phyloP scores from a whole-genome alignment of 2,888 invertebrate genomes.

The Drepana falcataria region DNA sequence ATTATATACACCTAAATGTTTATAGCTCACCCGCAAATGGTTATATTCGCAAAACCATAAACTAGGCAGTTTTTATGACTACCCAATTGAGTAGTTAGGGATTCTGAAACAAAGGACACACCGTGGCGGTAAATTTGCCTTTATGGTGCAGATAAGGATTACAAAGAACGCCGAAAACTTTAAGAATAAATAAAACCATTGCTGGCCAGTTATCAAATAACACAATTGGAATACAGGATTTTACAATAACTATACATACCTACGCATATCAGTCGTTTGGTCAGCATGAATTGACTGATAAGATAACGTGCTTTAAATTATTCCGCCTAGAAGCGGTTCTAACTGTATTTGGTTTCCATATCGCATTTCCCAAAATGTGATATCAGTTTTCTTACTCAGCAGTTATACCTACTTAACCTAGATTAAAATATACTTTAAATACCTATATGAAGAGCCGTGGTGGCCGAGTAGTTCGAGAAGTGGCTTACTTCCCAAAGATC shows the following conservation, averaged over 20 bases:
- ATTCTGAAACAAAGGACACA: background rate
- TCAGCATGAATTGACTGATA: no score
- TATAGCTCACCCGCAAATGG: conserved; percentile 20
- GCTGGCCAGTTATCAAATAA: background rate
- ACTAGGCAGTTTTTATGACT: conserved; percentile 14
- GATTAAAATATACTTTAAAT: no score
- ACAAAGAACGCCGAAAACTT: conserved; percentile 35
- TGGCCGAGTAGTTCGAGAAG: no score
- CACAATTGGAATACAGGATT: background rate
- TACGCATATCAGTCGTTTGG: no score
- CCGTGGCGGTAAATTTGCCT: background rate
- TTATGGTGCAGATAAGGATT: conserved; percentile 15
- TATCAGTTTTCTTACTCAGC: no score
- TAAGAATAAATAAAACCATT: conserved; percentile 17
- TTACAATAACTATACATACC: background rate
- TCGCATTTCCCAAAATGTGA: no score
- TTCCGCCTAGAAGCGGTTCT: no score
- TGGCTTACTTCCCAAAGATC: no score
- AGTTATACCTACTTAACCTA: no score
- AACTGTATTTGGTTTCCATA: no score
- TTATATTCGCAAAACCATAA: conserved; percentile 25
- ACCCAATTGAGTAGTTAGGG: background rate
- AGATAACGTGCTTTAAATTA: no score
- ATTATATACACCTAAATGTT: conserved; percentile 8
- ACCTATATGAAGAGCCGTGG: no score